Base-by-base conservation (phyloP, 2,113 vertebrate species). In the Clarias gariepinus region DNA sequence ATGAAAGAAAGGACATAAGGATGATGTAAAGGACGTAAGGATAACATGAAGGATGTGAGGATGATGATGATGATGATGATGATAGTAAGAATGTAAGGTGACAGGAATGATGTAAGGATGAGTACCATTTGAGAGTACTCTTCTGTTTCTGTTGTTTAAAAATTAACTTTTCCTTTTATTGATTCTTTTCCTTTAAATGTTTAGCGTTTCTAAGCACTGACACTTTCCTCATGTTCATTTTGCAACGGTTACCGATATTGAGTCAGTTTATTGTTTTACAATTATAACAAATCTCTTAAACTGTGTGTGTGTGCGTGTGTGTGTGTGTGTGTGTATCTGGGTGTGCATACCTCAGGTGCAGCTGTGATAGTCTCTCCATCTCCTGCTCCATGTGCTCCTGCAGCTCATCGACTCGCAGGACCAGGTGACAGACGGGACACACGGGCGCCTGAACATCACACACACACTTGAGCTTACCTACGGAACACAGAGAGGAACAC, bases 381-480 rank as follows among this genome's bases (percentile, higher is more conserved):
- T 99, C 98, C 92, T 98, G 97, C 88, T 98, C 96, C 98, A 99
- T 97, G 92, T 99, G 98, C 0, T 97, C 98, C 85, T 97, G 97
- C 90, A 99, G 92, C 89, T 99, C 98, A 25, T 96, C 96, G 0
- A 97, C 97, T 83, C 96, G 95, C 88, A 99, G 95, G 36, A 97
- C 91, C 36, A 96, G 91, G 91, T 98, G 97, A 91, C 98, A 99
- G 90, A 99, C 96, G 10, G 98, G 98, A 94, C 98, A 99, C 87
- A 96, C 93, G 0, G 98, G 98, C 71, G 96, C 95, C 93, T 97
- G 97, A 88, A 96, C 95, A 90, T 99, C 97, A 91, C 96, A 99
- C 83, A 98, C 92, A 16, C 69, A 87, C 90, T 94, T 95, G 57
- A 92, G 84, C 71, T 93, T 95, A 76, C 88, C 94, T 95, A 63